Evolutionary conservation across 1,140 invertebrate genomes (phyloP), one percentile per base, ranked within the genome.

Genomic region (Luehdorfia chinensis): DNA sequence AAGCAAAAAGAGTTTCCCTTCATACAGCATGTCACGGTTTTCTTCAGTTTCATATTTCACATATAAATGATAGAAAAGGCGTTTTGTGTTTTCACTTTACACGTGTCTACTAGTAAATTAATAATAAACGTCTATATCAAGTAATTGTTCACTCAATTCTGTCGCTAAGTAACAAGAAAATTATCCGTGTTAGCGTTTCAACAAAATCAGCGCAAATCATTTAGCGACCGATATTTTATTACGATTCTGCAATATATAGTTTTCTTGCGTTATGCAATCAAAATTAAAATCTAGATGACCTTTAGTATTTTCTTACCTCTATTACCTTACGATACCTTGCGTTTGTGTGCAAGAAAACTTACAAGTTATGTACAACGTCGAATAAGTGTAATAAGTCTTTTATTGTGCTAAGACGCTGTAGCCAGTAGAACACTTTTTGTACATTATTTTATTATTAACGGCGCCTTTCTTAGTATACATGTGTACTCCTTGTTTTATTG

Each of bases 1-100:
- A 75, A 47, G 50, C 54, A 71, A 15, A 79, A 64, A 8, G 70
- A 59, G 53, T 83, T 83, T 25, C 77, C 77, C 47, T 66, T 65
- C 44, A 85, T 58, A 50, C 74, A 85, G 49, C 61, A 80, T 44
- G 68, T 75, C 67, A 85, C 75, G 18, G 76, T 79, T 65, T 70
- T 83, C 59, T 77, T 83, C 21, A 85, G 62, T 67, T 83, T 85
- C 78, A 85, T 85, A 50, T 67, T 74, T 66, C 61, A 70, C 60
- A 30, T 31, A 30, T 41, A 52, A 47, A 39, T 31, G 41, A 32
- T 32, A 34, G 1, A 2, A 28, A 43, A 27, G 8, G 11, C 4
- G n/a, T 33, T 47, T 28, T 33, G 19, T 36, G 8, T 28, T 27
- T 14, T 9, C 34, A 59, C 31, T 36, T 23, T 23, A 50, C 52